These are phyloP conservation scores for Austrolebias charrua DNA, from an alignment of 2,797 vertebrate species.

Conservation along the genomic window DNA sequence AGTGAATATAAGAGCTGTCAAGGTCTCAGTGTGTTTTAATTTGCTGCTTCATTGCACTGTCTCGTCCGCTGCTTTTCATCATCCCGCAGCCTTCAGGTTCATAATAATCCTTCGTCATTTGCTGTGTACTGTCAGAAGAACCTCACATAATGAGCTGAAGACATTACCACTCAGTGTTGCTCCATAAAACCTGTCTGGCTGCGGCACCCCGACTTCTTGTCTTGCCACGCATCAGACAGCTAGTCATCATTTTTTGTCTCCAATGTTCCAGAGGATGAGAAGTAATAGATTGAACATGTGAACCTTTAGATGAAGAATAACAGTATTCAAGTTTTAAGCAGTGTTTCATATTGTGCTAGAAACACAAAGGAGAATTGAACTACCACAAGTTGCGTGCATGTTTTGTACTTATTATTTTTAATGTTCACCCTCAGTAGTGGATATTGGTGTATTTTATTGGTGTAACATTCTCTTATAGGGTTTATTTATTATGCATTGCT, in stretches of 20 bases:
- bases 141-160: slow-evolving; percentile 1
- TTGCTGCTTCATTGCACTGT: slow-evolving; percentile 56
- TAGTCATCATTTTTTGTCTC: background rate
- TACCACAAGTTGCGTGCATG: background rate
- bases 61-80: slow-evolving; percentile 33
- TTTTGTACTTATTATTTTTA: background rate
- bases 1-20: slow-evolving; percentile 42
- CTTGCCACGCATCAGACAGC: background rate
- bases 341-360: no score
- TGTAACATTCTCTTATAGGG: background rate
- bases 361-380: background rate
- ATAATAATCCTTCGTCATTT: slow-evolving; percentile 16
- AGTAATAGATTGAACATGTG: background rate
- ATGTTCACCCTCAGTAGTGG: background rate
- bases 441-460: background rate
- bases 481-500: no score
- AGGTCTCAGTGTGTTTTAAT: slow-evolving; percentile 60
- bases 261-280: background rate
- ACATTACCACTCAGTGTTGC: background rate
- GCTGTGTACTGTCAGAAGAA: background rate
- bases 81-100: slow-evolving; percentile 21
- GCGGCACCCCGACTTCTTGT: slow-evolving; percentile 2
- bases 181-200: background rate
- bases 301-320: background rate
- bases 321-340: no score